These are phyloP conservation scores for Dasysyrphus albostriatus DNA, from an alignment of 2,888 invertebrate genomes.

Conservation along the genomic window DNA sequence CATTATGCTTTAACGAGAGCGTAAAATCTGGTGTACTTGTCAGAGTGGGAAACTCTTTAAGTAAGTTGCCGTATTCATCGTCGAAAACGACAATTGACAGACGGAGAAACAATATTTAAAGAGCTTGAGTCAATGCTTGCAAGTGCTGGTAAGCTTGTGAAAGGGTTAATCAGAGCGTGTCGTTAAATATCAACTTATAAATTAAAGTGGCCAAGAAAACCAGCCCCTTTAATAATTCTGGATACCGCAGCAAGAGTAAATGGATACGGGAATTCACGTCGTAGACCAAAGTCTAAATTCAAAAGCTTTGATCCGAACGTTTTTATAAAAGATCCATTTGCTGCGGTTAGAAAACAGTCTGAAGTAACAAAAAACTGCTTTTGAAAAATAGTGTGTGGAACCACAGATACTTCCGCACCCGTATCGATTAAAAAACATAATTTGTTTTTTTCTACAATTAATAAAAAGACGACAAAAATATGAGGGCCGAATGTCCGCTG, in stretches of 20 bases:
- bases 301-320: too few species aligned
- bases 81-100: conserved; percentile 1
- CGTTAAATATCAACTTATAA: conserved; percentile 5
- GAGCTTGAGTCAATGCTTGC: neutral
- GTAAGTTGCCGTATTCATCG: neutral
- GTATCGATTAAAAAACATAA: neutral
- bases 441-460: neutral
- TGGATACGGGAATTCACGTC: too few species aligned
- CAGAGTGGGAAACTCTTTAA: neutral
- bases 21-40: conserved; percentile 3
- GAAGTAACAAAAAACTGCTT: too few species aligned
- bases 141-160: neutral
- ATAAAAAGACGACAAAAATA: neutral
- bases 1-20: neutral
- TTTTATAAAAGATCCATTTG: too few species aligned
- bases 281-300: too few species aligned
- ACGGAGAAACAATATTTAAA: neutral
- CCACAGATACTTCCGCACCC: too few species aligned
- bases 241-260: neutral
- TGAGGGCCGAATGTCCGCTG: conserved; percentile 6
- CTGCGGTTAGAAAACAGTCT: too few species aligned
- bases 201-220: conserved; percentile 6
- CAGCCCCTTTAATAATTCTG: neutral
- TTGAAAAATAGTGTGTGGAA: too few species aligned
- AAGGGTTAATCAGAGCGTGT: neutral